Percentiles rank a stretch among this genome's conserved stretches.
Evolutionary conservation across 2,888 invertebrate species (phyloP).

Genomic region (Ametastegia equiseti): DNA sequence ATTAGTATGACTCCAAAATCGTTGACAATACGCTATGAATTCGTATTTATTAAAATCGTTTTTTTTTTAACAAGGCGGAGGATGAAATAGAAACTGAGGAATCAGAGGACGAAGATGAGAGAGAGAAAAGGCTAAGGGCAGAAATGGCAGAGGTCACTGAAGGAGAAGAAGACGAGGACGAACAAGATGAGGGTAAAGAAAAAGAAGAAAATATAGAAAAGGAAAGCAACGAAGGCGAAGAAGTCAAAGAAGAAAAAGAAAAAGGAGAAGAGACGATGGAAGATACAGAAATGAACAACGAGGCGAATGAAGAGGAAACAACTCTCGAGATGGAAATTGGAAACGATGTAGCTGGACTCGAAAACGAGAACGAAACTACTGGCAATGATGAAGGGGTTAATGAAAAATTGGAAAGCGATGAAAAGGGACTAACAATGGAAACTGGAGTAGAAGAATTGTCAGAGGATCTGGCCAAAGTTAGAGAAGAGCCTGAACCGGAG

Average conservation of each 20-base stretch:
- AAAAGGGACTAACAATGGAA: constrained; percentile 50
- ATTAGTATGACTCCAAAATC: neutral
- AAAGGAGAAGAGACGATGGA: neutral
- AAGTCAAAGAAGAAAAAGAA: neutral
- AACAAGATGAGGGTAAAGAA: constrained; percentile 36
- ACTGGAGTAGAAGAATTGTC: constrained; percentile 42
- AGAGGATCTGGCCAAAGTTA: neutral
- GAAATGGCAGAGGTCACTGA: constrained; percentile 41
- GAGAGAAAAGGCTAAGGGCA: constrained; percentile 26
- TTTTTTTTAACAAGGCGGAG: constrained; percentile 1
- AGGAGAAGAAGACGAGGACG: constrained; percentile 48
- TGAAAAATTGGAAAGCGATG: constrained; percentile 10
- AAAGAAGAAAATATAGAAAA: neutral
- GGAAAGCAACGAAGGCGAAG: neutral
- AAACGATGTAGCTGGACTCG: neutral
- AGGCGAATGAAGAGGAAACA: neutral
- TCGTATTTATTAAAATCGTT: neutral
- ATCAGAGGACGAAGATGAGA: constrained; percentile 14
- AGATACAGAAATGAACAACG: neutral
- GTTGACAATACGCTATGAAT: neutral
- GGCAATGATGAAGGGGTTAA: constrained; percentile 52
- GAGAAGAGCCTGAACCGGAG: constrained; percentile 24
- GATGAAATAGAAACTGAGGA: constrained; percentile 13
- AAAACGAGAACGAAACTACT: constrained; percentile 44
- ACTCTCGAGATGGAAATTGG: neutral